Evolutionary conservation across 2,113 vertebrate species (phyloP).

Genomic region (Labeo catla): DNA sequence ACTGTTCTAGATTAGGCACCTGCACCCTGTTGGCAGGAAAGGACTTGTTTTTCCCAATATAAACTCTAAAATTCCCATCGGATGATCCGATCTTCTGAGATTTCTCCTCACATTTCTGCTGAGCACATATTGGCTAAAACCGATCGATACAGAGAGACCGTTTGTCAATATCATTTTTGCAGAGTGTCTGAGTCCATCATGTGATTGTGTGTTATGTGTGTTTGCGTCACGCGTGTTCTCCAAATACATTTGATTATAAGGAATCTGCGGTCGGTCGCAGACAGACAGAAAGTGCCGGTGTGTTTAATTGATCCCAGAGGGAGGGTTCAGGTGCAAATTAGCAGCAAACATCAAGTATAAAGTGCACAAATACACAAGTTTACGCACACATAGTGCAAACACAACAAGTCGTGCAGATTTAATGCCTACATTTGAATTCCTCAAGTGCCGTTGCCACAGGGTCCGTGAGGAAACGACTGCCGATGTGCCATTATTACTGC

Average conservation of each 20-base stretch:
- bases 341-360: neutral
- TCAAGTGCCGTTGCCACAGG: neutral
- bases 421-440: constrained; percentile 21
- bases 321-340: neutral
- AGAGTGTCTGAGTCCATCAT: neutral
- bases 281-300: neutral
- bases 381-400: constrained; percentile 1
- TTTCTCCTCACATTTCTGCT: neutral
- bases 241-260: neutral
- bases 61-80: neutral
- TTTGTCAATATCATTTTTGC: neutral
- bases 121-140: neutral
- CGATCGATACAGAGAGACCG: neutral
- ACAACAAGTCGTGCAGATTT: neutral
- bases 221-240: neutral
- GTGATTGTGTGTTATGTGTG: neutral
- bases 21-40: neutral
- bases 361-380: constrained; percentile 1
- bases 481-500: neutral
- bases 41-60: neutral
- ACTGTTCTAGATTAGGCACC: neutral
- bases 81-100: neutral
- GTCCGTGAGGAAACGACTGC: neutral
- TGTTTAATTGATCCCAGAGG: constrained; percentile 29
- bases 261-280: neutral